These are phyloP conservation scores for Clarias magur DNA, from an alignment of 2,113 vertebrate species.

Conservation along the genomic window DNA sequence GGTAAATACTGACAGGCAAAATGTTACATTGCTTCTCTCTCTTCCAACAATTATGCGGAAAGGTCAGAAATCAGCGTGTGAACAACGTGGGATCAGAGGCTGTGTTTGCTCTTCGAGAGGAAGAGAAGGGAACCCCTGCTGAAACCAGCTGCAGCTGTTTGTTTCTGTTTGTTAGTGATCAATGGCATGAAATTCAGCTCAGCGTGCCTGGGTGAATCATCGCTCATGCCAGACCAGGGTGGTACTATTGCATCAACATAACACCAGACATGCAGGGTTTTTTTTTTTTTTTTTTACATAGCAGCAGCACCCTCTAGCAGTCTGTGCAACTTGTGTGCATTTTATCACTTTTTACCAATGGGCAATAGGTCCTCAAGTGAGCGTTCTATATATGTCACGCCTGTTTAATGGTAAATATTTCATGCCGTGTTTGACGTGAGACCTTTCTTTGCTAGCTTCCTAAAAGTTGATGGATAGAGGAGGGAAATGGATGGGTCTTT, in stretches of 20 bases:
- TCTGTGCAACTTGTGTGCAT: too few relatives aligned
- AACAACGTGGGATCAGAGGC: not conserved
- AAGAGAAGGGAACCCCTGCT: conserved; percentile 11
- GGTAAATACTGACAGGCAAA: not conserved
- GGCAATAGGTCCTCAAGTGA: too few relatives aligned
- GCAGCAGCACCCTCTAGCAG: conserved; percentile 10
- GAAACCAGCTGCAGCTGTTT: conserved; percentile 25
- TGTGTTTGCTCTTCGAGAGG: conserved; percentile 14
- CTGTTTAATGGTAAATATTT: too few relatives aligned
- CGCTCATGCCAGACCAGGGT: not conserved
- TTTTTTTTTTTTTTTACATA: not conserved
- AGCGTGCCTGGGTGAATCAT: conserved; percentile 6
- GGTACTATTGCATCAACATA: not conserved
- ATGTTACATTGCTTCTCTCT: conserved; percentile 1
- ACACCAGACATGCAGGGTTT: not conserved
- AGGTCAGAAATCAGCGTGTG: conserved; percentile 19
- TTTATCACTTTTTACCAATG: not conserved
- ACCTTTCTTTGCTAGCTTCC: too few relatives aligned
- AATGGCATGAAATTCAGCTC: conserved; percentile 19
- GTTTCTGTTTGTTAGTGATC: conserved; percentile 32
- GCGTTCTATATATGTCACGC: too few relatives aligned
- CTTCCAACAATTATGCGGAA: not conserved
- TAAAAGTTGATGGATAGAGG: too few relatives aligned
- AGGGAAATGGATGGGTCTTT: too few relatives aligned
- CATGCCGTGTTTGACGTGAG: too few relatives aligned